These are phyloP conservation scores for Nomada lathburiana DNA, from an alignment of 2,888 invertebrate genomes.

Conservation along the genomic window DNA sequence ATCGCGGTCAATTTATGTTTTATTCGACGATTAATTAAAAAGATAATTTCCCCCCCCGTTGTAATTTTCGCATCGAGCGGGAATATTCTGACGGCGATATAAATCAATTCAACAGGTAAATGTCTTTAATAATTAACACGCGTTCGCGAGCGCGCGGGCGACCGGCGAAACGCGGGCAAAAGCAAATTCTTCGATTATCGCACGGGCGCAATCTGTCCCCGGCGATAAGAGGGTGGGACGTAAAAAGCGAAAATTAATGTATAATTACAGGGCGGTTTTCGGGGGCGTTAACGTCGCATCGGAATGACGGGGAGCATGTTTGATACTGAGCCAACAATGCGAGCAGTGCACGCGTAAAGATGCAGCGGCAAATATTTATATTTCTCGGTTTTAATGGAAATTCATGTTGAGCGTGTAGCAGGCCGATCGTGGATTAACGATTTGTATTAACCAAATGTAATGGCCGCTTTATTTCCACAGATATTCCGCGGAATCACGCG, in stretches of 20 bases:
- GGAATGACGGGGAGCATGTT: slow-evolving; percentile 8
- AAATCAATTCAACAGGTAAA: slow-evolving; percentile 64
- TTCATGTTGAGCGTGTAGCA: slow-evolving; percentile 44
- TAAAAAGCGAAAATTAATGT: slow-evolving; percentile 50
- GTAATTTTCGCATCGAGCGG: slow-evolving; percentile 45
- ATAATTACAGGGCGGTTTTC: slow-evolving; percentile 33
- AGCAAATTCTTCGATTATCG: slow-evolving; percentile 41
- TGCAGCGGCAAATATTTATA: slow-evolving; percentile 62
- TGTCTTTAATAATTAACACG: slow-evolving; percentile 62
- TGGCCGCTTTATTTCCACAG: slow-evolving; percentile 59
- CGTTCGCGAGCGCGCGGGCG: slow-evolving; percentile 1
- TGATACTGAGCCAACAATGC: slow-evolving; percentile 41
- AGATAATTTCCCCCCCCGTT: slow-evolving; percentile 55
- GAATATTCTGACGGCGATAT: slow-evolving; percentile 52
- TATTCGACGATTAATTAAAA: slow-evolving; percentile 62
- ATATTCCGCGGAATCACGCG: slow-evolving; percentile 61
- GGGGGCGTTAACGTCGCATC: slow-evolving; percentile 11
- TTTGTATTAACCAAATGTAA: slow-evolving; percentile 69
- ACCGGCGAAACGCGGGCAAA: not conserved
- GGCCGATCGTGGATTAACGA: slow-evolving; percentile 59
- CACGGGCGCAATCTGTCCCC: not conserved
- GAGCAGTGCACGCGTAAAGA: slow-evolving; percentile 34
- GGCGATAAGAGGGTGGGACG: not conserved
- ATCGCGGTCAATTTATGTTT: slow-evolving; percentile 49
- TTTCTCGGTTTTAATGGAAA: slow-evolving; percentile 67